These are phyloP conservation scores for Pipra filicauda DNA, from an alignment of 2,113 vertebrate genomes.

Conservation along the genomic window DNA sequence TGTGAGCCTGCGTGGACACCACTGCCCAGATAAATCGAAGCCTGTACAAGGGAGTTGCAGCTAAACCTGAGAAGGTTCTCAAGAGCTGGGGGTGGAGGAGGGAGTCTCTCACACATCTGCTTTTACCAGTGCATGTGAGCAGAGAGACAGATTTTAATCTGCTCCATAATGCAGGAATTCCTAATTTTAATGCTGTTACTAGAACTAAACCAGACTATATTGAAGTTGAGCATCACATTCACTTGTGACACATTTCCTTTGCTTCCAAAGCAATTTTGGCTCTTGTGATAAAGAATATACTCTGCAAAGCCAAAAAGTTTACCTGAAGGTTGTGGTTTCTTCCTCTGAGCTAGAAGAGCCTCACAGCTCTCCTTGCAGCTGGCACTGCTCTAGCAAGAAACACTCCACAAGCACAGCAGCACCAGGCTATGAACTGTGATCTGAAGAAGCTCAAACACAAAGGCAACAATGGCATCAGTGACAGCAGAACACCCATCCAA, in stretches of 20 bases:
- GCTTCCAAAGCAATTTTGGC: background rate
- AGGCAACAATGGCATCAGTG: rapidly evolving
- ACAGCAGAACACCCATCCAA: rapidly evolving
- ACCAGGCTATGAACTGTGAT: rapidly evolving
- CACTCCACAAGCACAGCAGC: background rate
- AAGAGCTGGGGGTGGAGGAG: background rate
- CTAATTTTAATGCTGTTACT: background rate
- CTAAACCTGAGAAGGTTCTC: background rate
- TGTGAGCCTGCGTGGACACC: background rate
- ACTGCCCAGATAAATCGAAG: background rate
- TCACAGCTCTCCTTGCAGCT: background rate
- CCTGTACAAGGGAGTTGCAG: background rate
- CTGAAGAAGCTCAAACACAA: background rate
- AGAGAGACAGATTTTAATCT: background rate
- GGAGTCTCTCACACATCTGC: background rate
- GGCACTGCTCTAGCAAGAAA: background rate
- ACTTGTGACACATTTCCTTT: background rate
- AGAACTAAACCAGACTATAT: background rate
- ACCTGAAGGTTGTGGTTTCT: background rate
- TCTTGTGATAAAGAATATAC: rapidly evolving
- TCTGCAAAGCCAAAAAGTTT: background rate
- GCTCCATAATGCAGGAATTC: background rate
- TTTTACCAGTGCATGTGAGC: background rate
- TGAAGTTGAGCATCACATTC: background rate
- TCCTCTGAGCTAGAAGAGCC: background rate